phyloP scores from a whole-genome alignment of 2,113 vertebrate species.

The Clarias macrocephalus region DNA sequence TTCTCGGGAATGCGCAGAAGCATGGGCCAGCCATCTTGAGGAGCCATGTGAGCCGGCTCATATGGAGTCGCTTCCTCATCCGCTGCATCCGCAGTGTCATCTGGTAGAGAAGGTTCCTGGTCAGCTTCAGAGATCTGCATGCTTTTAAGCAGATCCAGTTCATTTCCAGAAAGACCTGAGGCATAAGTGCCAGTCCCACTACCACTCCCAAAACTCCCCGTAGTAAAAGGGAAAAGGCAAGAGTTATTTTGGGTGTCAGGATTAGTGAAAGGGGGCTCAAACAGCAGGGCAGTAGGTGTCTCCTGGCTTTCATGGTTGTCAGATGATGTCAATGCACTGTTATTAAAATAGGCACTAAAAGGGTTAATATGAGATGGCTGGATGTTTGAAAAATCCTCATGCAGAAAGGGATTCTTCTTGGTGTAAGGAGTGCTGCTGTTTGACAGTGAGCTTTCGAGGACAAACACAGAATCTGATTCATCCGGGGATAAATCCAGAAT shows the following conservation, averaged over 20 bases:
- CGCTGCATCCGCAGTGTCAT: conserved; percentile 69
- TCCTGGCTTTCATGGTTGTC: conserved; percentile 36
- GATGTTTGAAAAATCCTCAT: conserved; percentile 78
- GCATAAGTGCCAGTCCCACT: conserved; percentile 49
- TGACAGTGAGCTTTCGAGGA: conserved; percentile 67
- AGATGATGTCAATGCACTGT: conserved; percentile 61
- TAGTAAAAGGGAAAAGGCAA: conserved; percentile 70
- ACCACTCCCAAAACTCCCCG: conserved; percentile 69
- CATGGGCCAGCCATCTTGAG: conserved; percentile 85
- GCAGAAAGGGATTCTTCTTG: conserved; percentile 84
- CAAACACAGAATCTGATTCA: conserved; percentile 73
- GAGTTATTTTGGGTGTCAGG: conserved; percentile 75
- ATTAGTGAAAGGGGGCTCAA: conserved; percentile 66
- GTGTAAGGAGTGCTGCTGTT: conserved; percentile 66
- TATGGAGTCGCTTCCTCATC: conserved; percentile 61
- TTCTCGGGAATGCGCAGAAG: conserved; percentile 92
- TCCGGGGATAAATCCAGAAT: conserved; percentile 76
- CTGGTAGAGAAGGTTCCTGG: conserved; percentile 62
- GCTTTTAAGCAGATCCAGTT: conserved; percentile 79
- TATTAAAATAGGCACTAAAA: conserved; percentile 83
- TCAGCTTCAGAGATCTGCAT: conserved; percentile 80
- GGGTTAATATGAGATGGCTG: conserved; percentile 88
- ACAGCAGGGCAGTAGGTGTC: conserved; percentile 47
- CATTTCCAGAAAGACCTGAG: conserved; percentile 63
- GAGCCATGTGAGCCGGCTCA: conserved; percentile 62